phyloP scores from a whole-genome alignment of 2,797 vertebrate species.

The Lepilemur ruficaudatus region DNA sequence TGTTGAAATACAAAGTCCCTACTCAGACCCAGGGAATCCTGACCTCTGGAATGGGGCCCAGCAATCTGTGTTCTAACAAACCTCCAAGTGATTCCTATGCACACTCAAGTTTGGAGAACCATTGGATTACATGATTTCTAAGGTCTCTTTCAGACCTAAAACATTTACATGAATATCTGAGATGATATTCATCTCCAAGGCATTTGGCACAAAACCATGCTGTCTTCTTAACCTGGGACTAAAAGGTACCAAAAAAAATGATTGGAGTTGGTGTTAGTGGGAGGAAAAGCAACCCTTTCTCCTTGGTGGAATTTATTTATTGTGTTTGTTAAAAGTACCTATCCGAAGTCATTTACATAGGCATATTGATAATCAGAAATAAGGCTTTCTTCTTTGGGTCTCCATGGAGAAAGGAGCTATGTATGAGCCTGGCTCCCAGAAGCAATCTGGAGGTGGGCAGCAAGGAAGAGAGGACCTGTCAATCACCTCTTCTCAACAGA shows the following conservation, averaged over 20 bases:
- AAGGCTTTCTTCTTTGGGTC: neutral
- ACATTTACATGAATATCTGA: neutral
- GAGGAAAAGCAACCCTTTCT: neutral
- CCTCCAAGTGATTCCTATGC: neutral
- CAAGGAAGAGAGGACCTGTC: neutral
- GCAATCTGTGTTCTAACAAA: neutral
- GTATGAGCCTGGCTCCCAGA: neutral
- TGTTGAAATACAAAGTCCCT: neutral
- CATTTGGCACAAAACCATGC: neutral
- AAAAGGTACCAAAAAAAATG: neutral
- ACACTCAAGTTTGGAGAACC: neutral
- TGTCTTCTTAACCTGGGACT: neutral
- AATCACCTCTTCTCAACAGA: neutral
- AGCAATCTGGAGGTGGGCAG: neutral
- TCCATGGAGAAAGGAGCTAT: neutral
- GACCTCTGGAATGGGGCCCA: neutral
- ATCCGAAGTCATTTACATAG: neutral
- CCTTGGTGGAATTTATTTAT: neutral
- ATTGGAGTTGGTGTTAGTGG: neutral
- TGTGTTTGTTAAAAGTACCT: neutral
- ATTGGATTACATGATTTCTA: neutral
- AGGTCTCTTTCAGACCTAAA: neutral
- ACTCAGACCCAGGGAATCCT: neutral
- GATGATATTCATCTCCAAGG: neutral
- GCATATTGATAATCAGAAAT: neutral